Conservation (phyloP, 2,797 vertebrate species). For the Oryzias sinensis region DNA sequence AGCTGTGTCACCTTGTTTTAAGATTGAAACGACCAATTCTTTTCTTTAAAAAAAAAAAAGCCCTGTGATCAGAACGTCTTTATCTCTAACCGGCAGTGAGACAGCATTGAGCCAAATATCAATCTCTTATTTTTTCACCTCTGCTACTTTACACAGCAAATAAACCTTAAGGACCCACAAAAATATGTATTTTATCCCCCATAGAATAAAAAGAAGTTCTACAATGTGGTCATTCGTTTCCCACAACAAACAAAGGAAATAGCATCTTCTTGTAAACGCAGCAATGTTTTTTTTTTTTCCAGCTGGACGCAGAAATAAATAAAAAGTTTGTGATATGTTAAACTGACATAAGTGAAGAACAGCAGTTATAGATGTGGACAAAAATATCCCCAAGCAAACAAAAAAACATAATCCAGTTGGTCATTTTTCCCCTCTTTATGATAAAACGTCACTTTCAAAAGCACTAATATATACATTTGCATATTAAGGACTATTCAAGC, state of each 20-base stretch:
- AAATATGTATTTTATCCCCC: slow-evolving; percentile 41
- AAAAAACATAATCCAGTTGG: slow-evolving; percentile 1
- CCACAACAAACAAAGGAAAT: slow-evolving; percentile 46
- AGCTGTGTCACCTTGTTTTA: slow-evolving; percentile 44
- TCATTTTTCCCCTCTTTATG: slow-evolving; percentile 29
- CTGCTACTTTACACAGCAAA: slow-evolving; percentile 63
- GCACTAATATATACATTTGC: slow-evolving; percentile 61
- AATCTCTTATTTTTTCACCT: slow-evolving; percentile 44
- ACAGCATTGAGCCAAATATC: slow-evolving; percentile 43
- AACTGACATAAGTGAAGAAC: slow-evolving; percentile 25
- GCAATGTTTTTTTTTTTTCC: slow-evolving; percentile 20
- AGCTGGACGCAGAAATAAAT: slow-evolving; percentile 30
- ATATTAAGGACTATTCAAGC: slow-evolving; percentile 65
- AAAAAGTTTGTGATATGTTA: slow-evolving; percentile 25
- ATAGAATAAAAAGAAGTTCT: slow-evolving; percentile 46
- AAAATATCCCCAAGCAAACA: slow-evolving; percentile 34
- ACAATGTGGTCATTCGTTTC: slow-evolving; percentile 32
- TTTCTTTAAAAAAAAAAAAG: slow-evolving; percentile 35
- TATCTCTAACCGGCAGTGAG: slow-evolving; percentile 63
- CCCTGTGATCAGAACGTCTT: slow-evolving; percentile 36
- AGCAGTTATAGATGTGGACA: slow-evolving; percentile 46
- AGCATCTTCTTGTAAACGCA: slow-evolving; percentile 41
- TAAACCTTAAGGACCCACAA: slow-evolving; percentile 51
- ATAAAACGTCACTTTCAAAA: slow-evolving; percentile 45
- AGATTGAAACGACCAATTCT: slow-evolving; percentile 44